Conservation (phyloP, 2,888 invertebrate genomes). For the Eucera pruinosa region DNA sequence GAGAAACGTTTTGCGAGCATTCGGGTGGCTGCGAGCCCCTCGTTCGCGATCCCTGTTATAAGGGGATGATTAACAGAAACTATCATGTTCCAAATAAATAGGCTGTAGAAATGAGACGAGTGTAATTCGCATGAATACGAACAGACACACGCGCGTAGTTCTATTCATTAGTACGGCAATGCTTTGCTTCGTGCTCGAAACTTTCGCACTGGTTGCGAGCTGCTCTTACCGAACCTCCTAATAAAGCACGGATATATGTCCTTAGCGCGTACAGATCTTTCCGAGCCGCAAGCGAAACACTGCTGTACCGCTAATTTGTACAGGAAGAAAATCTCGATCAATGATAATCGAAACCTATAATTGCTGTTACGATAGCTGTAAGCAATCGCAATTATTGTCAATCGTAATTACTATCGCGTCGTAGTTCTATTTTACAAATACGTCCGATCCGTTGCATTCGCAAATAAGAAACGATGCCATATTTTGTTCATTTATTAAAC, state of each 20-base stretch:
- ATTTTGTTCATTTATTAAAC: conserved; percentile 42
- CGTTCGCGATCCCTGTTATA: too few species aligned
- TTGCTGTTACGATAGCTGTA: conserved; percentile 12
- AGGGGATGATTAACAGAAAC: background rate
- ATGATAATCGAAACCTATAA: background rate
- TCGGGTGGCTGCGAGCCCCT: too few species aligned
- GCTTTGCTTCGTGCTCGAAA: too few species aligned
- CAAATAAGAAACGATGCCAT: conserved; percentile 21
- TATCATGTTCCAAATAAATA: conserved; percentile 17
- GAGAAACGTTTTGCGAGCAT: too few species aligned
- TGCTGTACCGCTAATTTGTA: conserved; percentile 31
- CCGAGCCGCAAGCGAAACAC: too few species aligned
- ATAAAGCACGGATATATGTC: too few species aligned
- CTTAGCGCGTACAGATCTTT: too few species aligned
- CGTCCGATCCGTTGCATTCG: background rate
- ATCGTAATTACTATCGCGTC: background rate
- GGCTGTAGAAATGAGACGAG: background rate
- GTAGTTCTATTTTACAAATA: conserved; percentile 14
- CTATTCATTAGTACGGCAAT: too few species aligned
- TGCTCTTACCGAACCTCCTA: too few species aligned
- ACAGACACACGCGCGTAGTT: too few species aligned
- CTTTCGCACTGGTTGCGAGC: too few species aligned
- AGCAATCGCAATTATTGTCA: conserved; percentile 11
- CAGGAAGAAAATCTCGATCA: conserved; percentile 8
- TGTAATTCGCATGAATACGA: conserved; percentile 1